These are phyloP conservation scores for Egretta garzetta DNA, from an alignment of 2,113 vertebrate genomes.

Conservation along the genomic window DNA sequence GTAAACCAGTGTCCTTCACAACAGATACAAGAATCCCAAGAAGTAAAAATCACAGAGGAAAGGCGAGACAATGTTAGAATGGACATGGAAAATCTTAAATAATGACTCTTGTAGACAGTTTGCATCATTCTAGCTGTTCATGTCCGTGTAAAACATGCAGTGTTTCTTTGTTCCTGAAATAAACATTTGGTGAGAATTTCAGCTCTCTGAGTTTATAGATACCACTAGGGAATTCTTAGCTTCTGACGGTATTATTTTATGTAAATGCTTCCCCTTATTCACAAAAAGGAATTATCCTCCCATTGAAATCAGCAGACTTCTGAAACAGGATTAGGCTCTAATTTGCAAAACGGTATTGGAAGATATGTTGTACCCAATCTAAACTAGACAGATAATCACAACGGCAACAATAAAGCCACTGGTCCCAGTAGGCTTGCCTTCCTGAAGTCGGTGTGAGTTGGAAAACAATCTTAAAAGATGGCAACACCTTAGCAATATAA, in stretches of 20 bases:
- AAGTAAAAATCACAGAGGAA: not conserved
- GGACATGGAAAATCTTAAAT: not conserved
- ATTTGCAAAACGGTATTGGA: not conserved
- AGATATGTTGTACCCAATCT: not conserved
- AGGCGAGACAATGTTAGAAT: not conserved
- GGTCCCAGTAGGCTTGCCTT: not conserved
- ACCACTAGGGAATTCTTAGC: conserved; percentile 4
- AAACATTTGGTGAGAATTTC: conserved; percentile 15
- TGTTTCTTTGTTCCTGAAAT: not conserved
- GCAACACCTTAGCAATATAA: not conserved
- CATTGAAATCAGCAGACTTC: conserved; percentile 11
- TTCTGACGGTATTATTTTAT: conserved; percentile 36
- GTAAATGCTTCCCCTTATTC: conserved; percentile 20
- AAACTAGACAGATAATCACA: not conserved
- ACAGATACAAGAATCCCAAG: not conserved
- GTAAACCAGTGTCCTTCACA: not conserved
- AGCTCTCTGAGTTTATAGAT: not conserved
- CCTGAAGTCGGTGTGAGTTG: not conserved
- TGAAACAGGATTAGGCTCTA: conserved; percentile 6
- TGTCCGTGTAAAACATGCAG: not conserved
- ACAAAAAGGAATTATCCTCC: not conserved
- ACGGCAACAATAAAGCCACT: not conserved
- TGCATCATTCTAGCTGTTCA: not conserved
- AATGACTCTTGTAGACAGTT: not conserved
- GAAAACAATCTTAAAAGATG: not conserved